Conservation (phyloP, 2,888 invertebrate species). For the Sesia bembeciformis region DNA sequence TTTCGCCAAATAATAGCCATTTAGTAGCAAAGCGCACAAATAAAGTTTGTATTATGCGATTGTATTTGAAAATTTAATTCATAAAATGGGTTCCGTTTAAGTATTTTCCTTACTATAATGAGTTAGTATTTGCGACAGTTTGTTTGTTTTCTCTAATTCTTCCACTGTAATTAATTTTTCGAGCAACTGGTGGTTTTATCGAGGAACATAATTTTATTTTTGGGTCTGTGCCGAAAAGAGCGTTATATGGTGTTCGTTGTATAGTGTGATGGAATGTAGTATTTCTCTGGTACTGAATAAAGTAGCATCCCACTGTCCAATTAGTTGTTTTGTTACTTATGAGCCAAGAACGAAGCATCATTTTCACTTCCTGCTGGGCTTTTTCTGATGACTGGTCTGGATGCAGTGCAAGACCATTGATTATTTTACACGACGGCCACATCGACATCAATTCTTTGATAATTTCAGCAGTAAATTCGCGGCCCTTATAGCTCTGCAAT, state of each 20-base stretch:
- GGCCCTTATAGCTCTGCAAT: constrained; percentile 12
- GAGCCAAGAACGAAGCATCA: constrained; percentile 23
- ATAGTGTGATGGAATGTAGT: constrained; percentile 15
- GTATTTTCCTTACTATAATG: too few relatives aligned
- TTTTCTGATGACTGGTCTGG: constrained; percentile 1
- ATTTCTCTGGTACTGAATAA: constrained; percentile 17
- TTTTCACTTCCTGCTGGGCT: constrained; percentile 24
- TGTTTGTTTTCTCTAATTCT: neutral
- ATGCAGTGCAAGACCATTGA: neutral
- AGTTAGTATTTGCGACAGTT: too few relatives aligned
- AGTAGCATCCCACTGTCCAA: constrained; percentile 19
- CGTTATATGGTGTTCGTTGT: constrained; percentile 14
- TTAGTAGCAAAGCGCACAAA: too few relatives aligned
- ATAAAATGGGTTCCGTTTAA: too few relatives aligned
- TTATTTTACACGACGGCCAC: constrained; percentile 15
- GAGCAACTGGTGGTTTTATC: neutral
- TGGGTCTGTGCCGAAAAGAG: constrained; percentile 18
- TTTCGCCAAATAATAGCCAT: too few relatives aligned
- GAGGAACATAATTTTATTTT: constrained; percentile 9
- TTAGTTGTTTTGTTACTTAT: constrained; percentile 18
- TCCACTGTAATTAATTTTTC: neutral
- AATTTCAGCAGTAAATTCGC: constrained; percentile 14
- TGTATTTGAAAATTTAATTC: too few relatives aligned
- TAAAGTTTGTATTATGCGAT: too few relatives aligned
- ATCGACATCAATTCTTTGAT: constrained; percentile 15